These are phyloP conservation scores for Murina feae DNA, from an alignment of 2,113 vertebrate species.

Conservation along the genomic window DNA sequence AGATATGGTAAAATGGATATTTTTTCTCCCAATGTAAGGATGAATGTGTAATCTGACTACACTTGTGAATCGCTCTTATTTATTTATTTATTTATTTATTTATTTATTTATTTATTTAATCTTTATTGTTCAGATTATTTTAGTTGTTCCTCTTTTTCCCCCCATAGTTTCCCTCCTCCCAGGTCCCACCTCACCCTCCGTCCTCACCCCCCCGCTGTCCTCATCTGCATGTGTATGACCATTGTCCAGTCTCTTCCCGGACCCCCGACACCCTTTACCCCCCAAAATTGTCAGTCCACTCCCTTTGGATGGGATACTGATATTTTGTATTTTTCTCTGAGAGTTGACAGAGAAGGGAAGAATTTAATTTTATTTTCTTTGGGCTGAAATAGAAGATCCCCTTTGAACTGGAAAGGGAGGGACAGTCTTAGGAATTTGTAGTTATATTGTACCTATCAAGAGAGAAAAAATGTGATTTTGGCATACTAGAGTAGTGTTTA, in stretches of 20 bases:
- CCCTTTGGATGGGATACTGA: not conserved
- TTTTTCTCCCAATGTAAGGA: not conserved
- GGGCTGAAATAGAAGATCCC: not conserved
- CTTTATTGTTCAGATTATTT: too few relatives aligned
- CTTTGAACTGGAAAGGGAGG: constrained; percentile 1
- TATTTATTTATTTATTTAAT: too few relatives aligned
- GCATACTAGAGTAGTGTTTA: not conserved
- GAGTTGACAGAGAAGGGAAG: not conserved
- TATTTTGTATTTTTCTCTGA: not conserved
- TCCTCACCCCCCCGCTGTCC: too few relatives aligned
- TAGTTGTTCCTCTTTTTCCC: too few relatives aligned
- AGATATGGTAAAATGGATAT: not conserved
- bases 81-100: too few relatives aligned
- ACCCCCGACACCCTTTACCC: too few relatives aligned
- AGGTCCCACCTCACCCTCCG: too few relatives aligned
- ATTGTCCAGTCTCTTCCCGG: too few relatives aligned
- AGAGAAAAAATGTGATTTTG: constrained; percentile 7
- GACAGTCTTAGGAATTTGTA: not conserved
- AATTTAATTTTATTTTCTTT: constrained; percentile 23
- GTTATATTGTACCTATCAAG: not conserved
- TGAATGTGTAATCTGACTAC: not conserved
- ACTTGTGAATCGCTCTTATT: constrained; percentile 2
- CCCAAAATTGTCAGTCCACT: too few relatives aligned
- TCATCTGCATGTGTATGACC: too few relatives aligned
- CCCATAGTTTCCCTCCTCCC: too few relatives aligned